These are phyloP conservation scores for Gallinago media DNA, from an alignment of 2,113 vertebrate species.

Conservation along the genomic window DNA sequence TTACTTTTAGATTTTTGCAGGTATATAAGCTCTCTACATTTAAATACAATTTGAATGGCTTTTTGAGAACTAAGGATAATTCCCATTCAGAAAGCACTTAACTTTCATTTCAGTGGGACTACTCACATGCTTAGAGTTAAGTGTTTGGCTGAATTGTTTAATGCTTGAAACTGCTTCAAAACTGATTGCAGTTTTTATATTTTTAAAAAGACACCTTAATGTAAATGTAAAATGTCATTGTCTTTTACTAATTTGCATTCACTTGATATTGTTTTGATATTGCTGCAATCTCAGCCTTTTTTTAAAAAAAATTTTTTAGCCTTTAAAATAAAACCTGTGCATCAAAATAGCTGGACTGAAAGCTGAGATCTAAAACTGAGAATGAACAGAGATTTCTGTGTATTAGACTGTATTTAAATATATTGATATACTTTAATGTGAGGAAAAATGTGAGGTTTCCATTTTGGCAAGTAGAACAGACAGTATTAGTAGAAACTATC, in stretches of 20 bases:
- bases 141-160: conserved; percentile 17
- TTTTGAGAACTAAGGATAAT: neutral
- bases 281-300: neutral
- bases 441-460: neutral
- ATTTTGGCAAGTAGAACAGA: neutral
- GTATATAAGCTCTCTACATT: neutral
- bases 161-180: neutral
- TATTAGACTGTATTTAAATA: neutral
- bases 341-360: neutral
- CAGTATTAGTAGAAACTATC: neutral
- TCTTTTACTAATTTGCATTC: neutral
- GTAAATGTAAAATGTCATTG: neutral
- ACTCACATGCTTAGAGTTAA: neutral
- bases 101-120: neutral
- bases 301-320: neutral
- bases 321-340: neutral
- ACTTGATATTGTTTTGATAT: neutral
- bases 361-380: neutral
- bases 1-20: conserved; percentile 39
- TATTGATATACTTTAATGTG: neutral
- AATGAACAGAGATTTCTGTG: neutral
- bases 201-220: neutral
- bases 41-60: conserved; percentile 11
- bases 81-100: neutral
- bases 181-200: neutral